Evolutionary conservation across 1,140 invertebrate genomes (phyloP), one percentile per base, ranked within the genome.

Genomic region (Drosophila serrata): DNA sequence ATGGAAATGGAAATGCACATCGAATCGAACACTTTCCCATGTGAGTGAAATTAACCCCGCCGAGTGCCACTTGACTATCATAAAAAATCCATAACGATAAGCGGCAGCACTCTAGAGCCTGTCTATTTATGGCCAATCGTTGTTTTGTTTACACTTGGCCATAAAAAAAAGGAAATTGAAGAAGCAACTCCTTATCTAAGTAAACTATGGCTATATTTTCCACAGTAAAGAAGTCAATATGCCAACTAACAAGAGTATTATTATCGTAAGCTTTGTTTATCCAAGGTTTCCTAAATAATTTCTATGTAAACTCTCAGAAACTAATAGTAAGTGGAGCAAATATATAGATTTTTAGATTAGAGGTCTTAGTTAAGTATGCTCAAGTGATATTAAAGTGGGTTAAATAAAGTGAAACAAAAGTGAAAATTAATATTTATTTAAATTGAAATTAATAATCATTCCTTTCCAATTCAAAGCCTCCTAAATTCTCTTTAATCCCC

Each of bases 91-190:
- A 29, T 27, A 40, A 51, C 65, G 65, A 72, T 72, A 72, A 72
- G 68, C 51, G 31, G n/a, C 51, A 22, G 57, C 56, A 46, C 55
- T 80, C 57, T 53, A 33, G 31, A 53, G 51, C 33, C 29, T 72
- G 65, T 64, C 56, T 81, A 81, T 81, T 81, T 81, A 56, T 73
- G 73, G 73, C 59, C 74, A 55, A 78, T 73, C 67, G 29, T 31
- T 49, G 33, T 24, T 59, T 56, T 72, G 43, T 72, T 72, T 72
- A 72, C 65, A 60, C 19, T 51, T 63, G 17, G 63, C 33, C 31
- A 55, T 68, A 45, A 70, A 55, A 68, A 68, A 33, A 4, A 6
- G 15, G 13, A 68, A 80, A 63, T 31, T 63, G 67, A 62, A 67
- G 40, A 55, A 37, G 65, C 19, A 22, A 37, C 67, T 29, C 9